Conservation (phyloP, 2,797 vertebrate genomes). For the Merluccius polli region DNA sequence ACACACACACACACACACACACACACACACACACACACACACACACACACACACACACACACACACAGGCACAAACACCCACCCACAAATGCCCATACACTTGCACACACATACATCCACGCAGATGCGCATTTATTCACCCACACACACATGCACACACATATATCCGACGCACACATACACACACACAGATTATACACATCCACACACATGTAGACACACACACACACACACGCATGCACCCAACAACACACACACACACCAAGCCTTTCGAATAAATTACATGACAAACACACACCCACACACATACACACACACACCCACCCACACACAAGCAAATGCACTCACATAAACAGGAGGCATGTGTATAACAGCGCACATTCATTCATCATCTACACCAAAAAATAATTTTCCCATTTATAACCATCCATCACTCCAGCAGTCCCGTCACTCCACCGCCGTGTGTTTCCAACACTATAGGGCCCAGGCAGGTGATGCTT, state of each 20-base stretch:
- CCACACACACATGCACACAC: neutral
- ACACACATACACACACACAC: no score
- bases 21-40: slow-evolving; percentile 13
- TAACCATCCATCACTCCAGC: neutral
- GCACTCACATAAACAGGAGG: neutral
- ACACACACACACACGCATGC: no score
- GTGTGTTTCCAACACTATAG: neutral
- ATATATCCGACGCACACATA: neutral
- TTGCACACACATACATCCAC: neutral
- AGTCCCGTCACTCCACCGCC: no score
- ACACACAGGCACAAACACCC: neutral
- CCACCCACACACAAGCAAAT: neutral
- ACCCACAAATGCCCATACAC: neutral
- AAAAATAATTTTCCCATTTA: neutral
- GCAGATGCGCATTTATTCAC: neutral
- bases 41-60: slow-evolving; percentile 11
- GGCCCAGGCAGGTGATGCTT: neutral
- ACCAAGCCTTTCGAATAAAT: no score
- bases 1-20: slow-evolving; percentile 9
- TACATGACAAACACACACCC: no score
- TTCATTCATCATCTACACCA: neutral
- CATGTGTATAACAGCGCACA: neutral
- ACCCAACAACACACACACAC: no score
- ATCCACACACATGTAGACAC: neutral
- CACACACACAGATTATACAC: neutral